A percentile compares a stretch with the other conserved stretches of the same genome.
phyloP scores from a whole-genome alignment of 2,888 invertebrate genomes.

The Drosophila maculinotata region DNA sequence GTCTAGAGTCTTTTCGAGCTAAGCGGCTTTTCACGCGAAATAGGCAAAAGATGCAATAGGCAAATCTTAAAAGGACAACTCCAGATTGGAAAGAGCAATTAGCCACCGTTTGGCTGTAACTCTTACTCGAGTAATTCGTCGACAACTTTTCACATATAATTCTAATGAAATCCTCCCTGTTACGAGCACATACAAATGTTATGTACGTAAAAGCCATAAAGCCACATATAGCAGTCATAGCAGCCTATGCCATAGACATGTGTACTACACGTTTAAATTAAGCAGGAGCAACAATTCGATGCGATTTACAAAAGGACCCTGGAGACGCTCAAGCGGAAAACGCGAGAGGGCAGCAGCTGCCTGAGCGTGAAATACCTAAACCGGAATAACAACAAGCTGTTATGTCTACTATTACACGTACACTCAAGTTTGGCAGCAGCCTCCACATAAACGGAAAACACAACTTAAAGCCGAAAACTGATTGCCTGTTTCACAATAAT shows the following conservation, averaged over 20 bases:
- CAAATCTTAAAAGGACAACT: constrained; percentile 15
- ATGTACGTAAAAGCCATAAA: constrained; percentile 29
- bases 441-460: constrained; percentile 12
- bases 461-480: background rate
- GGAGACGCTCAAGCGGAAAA: too few species aligned
- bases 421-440: constrained; percentile 14
- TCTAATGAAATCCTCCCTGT: constrained; percentile 35
- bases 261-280: constrained; percentile 62
- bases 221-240: constrained; percentile 19
- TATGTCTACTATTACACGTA: background rate
- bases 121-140: constrained; percentile 3
- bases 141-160: constrained; percentile 43
- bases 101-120: constrained; percentile 16
- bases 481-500: constrained; percentile 4
- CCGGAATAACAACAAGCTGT: constrained; percentile 14
- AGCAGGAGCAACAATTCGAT: constrained; percentile 49
- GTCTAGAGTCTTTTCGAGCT: constrained; percentile 1
- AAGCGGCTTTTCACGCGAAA: constrained; percentile 41
- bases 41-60: constrained; percentile 4
- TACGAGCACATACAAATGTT: constrained; percentile 26
- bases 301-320: constrained; percentile 59
- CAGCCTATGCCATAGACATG: constrained; percentile 33
- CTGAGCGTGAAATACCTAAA: constrained; percentile 25
- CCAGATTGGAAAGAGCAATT: constrained; percentile 35
- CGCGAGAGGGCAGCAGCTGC: constrained; percentile 22